A percentile compares a stretch with the other conserved stretches of the same genome.
Evolutionary conservation across 2,113 vertebrate species (phyloP).

Genomic region (Xerus inauris): DNA sequence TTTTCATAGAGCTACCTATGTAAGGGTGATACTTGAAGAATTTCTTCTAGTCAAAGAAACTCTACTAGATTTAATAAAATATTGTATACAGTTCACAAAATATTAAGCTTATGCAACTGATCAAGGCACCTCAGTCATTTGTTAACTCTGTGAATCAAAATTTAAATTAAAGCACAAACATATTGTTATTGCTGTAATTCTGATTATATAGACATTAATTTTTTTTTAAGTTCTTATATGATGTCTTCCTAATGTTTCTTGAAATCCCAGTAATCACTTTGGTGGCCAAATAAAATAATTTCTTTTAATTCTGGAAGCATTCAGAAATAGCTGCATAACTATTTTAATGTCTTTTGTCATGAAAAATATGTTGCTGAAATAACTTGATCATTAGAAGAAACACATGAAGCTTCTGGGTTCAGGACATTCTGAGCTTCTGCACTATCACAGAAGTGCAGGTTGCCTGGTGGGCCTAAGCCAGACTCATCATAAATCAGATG

Average conservation of each 20-base stretch:
- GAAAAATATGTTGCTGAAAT: background rate
- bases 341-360: background rate
- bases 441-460: background rate
- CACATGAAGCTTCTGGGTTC: background rate
- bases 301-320: slow-evolving; percentile 19
- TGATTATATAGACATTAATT: background rate
- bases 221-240: background rate
- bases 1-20: slow-evolving; percentile 1
- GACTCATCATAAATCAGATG: background rate
- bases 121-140: background rate
- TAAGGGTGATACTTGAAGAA: background rate
- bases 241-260: background rate
- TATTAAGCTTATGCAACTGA: background rate
- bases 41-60: background rate
- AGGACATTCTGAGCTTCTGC: background rate
- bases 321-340: background rate
- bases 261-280: background rate
- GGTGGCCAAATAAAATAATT: slow-evolving; percentile 11
- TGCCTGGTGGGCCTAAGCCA: background rate
- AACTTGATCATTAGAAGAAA: background rate
- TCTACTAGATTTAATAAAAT: slow-evolving; percentile 11
- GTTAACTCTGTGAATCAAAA: background rate
- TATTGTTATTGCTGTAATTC: background rate
- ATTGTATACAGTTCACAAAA: background rate
- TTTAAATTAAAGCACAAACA: slow-evolving; percentile 3